These are phyloP conservation scores for Sinohyriopsis cumingii DNA, from an alignment of 2,888 invertebrate species.

Conservation along the genomic window DNA sequence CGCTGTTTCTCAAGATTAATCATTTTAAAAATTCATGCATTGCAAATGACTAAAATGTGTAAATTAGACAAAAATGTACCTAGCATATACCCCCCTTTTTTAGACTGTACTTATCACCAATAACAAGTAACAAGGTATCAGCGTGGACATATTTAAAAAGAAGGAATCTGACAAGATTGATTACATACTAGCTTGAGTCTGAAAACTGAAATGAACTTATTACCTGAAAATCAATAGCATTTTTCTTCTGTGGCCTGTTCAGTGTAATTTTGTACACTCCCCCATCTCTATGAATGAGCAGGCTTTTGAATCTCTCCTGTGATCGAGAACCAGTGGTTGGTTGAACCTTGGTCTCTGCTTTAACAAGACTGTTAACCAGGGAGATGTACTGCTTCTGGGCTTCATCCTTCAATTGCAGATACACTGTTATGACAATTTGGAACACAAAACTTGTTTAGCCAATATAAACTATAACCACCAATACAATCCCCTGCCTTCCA, in stretches of 20 bases:
- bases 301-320: slow-evolving; percentile 53
- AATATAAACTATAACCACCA: not conserved
- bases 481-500: too few relatives aligned
- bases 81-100: not conserved
- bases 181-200: not conserved
- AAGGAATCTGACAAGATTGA: not conserved
- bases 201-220: slow-evolving; percentile 4
- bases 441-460: not conserved
- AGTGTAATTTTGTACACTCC: slow-evolving; percentile 72
- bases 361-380: slow-evolving; percentile 71
- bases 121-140: not conserved
- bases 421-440: slow-evolving; percentile 1
- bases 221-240: slow-evolving; percentile 80
- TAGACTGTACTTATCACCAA: not conserved
- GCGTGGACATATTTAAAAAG: too few relatives aligned
- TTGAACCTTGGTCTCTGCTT: slow-evolving; percentile 41
- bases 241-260: slow-evolving; percentile 85
- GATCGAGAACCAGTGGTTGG: slow-evolving; percentile 20
- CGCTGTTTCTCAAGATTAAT: too few relatives aligned
- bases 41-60: not conserved
- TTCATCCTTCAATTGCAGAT: slow-evolving; percentile 70
- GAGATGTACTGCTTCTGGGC: slow-evolving; percentile 74
- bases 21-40: too few relatives aligned
- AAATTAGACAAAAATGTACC: not conserved
- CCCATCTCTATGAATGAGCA: slow-evolving; percentile 50